Conservation (phyloP, 2,797 vertebrate species). For the Natrix natrix region DNA sequence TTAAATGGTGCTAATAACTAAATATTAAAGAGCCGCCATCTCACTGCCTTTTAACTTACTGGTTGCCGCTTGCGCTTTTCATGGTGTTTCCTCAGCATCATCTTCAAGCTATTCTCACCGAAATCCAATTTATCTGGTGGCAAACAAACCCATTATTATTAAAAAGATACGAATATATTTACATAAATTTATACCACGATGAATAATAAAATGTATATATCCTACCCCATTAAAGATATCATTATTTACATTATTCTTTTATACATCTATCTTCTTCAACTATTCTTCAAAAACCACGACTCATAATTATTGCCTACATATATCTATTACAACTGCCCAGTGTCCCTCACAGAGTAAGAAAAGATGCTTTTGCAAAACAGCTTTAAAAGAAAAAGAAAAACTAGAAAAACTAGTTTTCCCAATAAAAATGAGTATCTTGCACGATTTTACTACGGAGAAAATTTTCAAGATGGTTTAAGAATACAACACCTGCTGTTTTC, state of each 20-base stretch:
- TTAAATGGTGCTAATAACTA: not conserved
- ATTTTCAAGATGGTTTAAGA: not conserved
- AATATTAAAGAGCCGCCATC: not conserved
- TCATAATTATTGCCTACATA: not conserved
- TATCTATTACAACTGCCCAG: not conserved
- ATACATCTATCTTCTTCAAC: not conserved
- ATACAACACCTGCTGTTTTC: conserved; percentile 81
- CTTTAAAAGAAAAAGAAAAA: not conserved
- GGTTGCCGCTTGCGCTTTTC: conserved; percentile 94
- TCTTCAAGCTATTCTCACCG: conserved; percentile 85
- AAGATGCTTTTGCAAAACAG: not conserved
- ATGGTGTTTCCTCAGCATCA: conserved; percentile 87
- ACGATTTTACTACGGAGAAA: not conserved
- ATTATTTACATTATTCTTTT: not conserved
- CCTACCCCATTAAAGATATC: not conserved
- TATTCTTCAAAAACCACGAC: not conserved
- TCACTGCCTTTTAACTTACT: conserved; percentile 71
- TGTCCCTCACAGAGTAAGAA: not conserved
- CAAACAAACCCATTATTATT: conserved; percentile 10
- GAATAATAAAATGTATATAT: not conserved
- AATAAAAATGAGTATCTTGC: not conserved
- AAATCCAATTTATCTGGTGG: conserved; percentile 86
- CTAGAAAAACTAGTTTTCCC: not conserved
- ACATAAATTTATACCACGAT: not conserved
- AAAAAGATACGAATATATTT: not conserved